Base-by-base conservation (phyloP, 2,113 vertebrate species). In the Guaruba guarouba region DNA sequence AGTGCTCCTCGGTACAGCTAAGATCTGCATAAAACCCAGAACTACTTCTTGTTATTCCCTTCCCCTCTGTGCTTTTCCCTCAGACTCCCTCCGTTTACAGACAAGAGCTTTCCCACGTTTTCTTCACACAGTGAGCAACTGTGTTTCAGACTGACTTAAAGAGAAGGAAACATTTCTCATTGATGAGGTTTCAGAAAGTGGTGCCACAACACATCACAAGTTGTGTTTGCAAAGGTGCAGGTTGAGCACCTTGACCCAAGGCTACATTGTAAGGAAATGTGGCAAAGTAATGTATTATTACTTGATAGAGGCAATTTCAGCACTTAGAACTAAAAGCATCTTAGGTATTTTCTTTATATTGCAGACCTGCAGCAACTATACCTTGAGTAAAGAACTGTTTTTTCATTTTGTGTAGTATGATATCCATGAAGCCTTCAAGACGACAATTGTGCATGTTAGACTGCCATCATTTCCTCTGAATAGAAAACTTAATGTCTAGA, bases 171-270 rank as follows among this genome's bases (percentile, higher is more conserved):
- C 0, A 0, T 44, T 71, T 54, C 41, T 29, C 13, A 2, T 5
- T 23, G 46, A 18, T 25, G 55, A 83, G 17, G 46, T 4, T 61
- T 68, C 80, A 70, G 46, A n/a, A 68, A 13, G 68, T 9, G 52
- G 31, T 37, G 8, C 31, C n/a, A 18, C 63, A 62, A 44, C 1
- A 0, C 9, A 49, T 17, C 69, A 10, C 0, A 27, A 82, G 57
- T 10, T 35, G 14, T 22, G 44, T 66, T 75, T 46, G 54, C 28
- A 62, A 69, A 39, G 31, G 28, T 41, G 76, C 31, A 14, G 0
- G 0, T 4, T 33, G 23, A 1, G 4, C 44, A 44, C 71, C 44
- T 57, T n/a, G 59, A 70, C 59, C 68, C 28, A 10, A 44, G 57
- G 57, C 52, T 51, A 31, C 78, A 22, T 62, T 73, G 19, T 3